Evolutionary conservation across 2,797 vertebrate genomes (phyloP), one percentile per base, ranked within the genome.

Genomic region (Merluccius polli): DNA sequence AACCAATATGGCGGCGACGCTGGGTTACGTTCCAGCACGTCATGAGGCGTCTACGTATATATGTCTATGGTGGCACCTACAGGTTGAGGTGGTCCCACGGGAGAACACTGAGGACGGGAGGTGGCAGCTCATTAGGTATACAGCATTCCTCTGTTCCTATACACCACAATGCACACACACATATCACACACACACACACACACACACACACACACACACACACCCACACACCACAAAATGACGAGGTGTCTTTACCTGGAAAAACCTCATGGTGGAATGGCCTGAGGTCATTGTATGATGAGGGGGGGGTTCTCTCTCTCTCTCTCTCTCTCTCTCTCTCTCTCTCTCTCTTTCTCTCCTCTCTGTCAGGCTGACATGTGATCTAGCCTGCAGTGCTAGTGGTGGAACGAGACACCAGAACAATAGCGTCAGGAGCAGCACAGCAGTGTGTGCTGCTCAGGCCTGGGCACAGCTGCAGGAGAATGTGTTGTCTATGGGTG

Each of bases 381-480:
- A 16, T 32, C 77, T 82, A 78, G 77, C 78, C 52, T 75, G 77
- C 71, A 44, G 73, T 44, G 41, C 12, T 73, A 75, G 75, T 52
- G 35, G 70, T 68, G 72, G 78, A 79, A 78, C 79, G 82, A 83
- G 84, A 85, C 77, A 81, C 74, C 35, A 82, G 73, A 82, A 85
- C 81, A 85, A 81, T 83, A 81, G 75, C 30, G 36, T 71, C 75
- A 82, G 78, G 79, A 77, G 84, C 74, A 36, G 52, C 79, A 36
- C 67, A 79, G 71, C 78, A 81, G 68, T 38, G 48, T 71, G 36
- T 75, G 81, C 78, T 80, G 80, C 52, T 79, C 78, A 79, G 75
- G 77, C 31, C 44, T 63, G 32, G 75, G 63, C 44, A 71, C 48
- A 36, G 70, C 13, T 52, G 44, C 13, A n/a, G n/a, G n/a, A n/a